Conservation (phyloP, 2,888 invertebrate species). For the Gasteruption jaculator region DNA sequence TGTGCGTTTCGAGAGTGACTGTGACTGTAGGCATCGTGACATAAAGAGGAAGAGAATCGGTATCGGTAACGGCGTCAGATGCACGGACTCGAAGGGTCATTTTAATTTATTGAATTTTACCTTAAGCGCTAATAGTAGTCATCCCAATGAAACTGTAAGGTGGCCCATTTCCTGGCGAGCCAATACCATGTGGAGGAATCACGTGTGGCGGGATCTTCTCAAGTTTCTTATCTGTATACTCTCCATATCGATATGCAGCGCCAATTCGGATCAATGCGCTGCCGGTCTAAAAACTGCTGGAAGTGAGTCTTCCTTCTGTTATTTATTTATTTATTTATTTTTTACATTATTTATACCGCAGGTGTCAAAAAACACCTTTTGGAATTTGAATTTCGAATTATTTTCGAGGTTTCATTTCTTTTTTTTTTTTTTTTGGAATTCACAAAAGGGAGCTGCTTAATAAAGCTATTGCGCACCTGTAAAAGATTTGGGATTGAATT, state of each 20-base stretch:
- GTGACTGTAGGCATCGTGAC: slow-evolving; percentile 3
- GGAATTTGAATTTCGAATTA: too few relatives aligned
- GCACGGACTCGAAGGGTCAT: slow-evolving; percentile 18
- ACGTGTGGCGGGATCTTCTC: slow-evolving; percentile 26
- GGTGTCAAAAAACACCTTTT: too few relatives aligned
- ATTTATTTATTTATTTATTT: too few relatives aligned
- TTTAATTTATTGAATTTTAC: slow-evolving; percentile 12
- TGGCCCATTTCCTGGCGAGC: slow-evolving; percentile 9
- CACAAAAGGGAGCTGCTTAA: too few relatives aligned
- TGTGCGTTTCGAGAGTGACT: slow-evolving; percentile 7
- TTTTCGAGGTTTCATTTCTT: too few relatives aligned
- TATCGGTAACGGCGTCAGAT: slow-evolving; percentile 7
- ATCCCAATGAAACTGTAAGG: slow-evolving; percentile 14
- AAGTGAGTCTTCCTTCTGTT: slow-evolving; percentile 34
- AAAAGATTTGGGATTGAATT: too few relatives aligned
- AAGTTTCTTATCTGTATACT: slow-evolving; percentile 27
- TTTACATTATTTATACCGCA: too few relatives aligned
- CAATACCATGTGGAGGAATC: slow-evolving; percentile 21
- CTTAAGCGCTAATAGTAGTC: slow-evolving; percentile 13
- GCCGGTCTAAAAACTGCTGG: slow-evolving; percentile 42
- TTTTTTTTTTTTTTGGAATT: too few relatives aligned
- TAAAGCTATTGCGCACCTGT: too few relatives aligned
- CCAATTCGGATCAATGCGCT: slow-evolving; percentile 29
- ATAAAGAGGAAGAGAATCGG: slow-evolving; percentile 7
- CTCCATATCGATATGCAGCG: slow-evolving; percentile 24